Evolutionary conservation across 2,797 vertebrate genomes (phyloP).

Genomic region (Ptychadena robeensis): DNA sequence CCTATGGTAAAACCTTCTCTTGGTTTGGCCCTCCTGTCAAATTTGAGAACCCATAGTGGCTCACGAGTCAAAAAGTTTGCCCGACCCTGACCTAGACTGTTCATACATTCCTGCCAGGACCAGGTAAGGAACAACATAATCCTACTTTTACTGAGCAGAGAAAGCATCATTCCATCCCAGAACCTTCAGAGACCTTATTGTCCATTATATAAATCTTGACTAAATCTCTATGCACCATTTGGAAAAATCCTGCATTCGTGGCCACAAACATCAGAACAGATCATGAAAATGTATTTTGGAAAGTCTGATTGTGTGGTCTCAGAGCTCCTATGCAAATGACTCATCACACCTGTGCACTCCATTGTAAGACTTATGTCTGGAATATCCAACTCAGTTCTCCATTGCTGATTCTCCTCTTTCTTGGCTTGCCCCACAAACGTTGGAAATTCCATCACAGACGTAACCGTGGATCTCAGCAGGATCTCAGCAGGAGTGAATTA

Average conservation of each 20-base stretch:
- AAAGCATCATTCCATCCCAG: slow-evolving; percentile 12
- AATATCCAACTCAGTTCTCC: slow-evolving; percentile 49
- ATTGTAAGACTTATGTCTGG: slow-evolving; percentile 44
- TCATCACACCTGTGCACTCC: slow-evolving; percentile 57
- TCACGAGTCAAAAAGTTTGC: too few species aligned
- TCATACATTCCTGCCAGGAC: not conserved
- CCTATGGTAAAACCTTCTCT: too few species aligned
- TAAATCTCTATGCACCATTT: slow-evolving; percentile 28
- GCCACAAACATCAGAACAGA: slow-evolving; percentile 32
- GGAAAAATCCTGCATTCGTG: slow-evolving; percentile 45
- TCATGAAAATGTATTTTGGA: slow-evolving; percentile 21
- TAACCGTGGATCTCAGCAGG: slow-evolving; percentile 35
- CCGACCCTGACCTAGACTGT: not conserved
- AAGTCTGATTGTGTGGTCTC: slow-evolving; percentile 52
- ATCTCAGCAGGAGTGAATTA: slow-evolving; percentile 25
- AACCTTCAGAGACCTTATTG: slow-evolving; percentile 23
- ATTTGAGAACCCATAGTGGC: too few species aligned
- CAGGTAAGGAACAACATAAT: slow-evolving; percentile 21
- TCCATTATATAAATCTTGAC: slow-evolving; percentile 26
- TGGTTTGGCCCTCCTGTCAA: too few species aligned
- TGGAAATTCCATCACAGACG: slow-evolving; percentile 44
- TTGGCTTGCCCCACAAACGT: slow-evolving; percentile 46
- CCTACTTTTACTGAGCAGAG: slow-evolving; percentile 9
- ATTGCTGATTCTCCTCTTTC: slow-evolving; percentile 30
- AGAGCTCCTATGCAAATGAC: slow-evolving; percentile 39